A percentile compares a stretch with the other conserved stretches of the same genome.
These are phyloP conservation scores for Palythoa heliodiscus DNA, from an alignment of 92 coral and sea anemone species.

Conservation along the genomic window DNA sequence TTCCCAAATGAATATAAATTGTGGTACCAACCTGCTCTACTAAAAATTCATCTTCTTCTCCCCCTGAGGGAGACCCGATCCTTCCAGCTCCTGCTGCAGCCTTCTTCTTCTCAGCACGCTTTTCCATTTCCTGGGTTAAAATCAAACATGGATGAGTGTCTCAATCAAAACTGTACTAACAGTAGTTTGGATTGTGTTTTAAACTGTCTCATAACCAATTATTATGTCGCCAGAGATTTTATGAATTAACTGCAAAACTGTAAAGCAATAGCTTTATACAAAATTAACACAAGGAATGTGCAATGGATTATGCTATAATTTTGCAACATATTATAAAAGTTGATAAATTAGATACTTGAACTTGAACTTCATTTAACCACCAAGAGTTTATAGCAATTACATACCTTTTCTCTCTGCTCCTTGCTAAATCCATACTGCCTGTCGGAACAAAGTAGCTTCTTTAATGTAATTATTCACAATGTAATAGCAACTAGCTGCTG, in stretches of 20 bases:
- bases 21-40: constrained; percentile 81
- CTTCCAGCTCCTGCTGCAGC: constrained; percentile 78
- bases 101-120: constrained; percentile 86
- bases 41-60: constrained; percentile 92
- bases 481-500: too few relatives aligned
- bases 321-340: too few relatives aligned
- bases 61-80: constrained; percentile 64
- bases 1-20: not conserved
- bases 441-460: not conserved
- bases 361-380: too few relatives aligned
- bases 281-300: too few relatives aligned
- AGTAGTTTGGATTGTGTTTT: too few relatives aligned
- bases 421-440: constrained; percentile 99
- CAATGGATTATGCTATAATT: too few relatives aligned
- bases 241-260: too few relatives aligned
- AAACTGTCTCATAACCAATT: too few relatives aligned
- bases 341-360: too few relatives aligned
- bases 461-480: not conserved
- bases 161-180: too few relatives aligned
- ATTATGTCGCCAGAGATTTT: too few relatives aligned
- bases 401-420: constrained; percentile 90
- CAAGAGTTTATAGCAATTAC: not conserved
- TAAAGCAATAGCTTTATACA: too few relatives aligned
- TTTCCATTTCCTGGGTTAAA: constrained; percentile 73
- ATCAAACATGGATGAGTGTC: not conserved